A percentile compares a stretch with the other conserved stretches of the same genome.
Conservation (phyloP, 1,140 invertebrate genomes). For the Drosophila virilis region DNA sequence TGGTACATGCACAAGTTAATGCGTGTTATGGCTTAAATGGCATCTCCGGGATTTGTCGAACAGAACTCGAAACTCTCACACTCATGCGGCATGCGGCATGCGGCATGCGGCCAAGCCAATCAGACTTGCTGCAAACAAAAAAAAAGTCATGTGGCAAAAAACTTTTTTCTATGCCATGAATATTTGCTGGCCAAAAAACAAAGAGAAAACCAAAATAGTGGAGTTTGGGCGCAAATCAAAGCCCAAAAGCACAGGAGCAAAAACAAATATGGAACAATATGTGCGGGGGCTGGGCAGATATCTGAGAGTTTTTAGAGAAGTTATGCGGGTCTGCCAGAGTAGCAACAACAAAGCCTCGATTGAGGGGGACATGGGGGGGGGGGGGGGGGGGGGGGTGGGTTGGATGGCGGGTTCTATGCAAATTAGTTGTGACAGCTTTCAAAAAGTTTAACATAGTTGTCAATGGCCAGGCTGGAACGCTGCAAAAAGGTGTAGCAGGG, state of each 20-base stretch:
- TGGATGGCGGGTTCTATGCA: conserved; percentile 54
- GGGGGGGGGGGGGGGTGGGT: neutral
- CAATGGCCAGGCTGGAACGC: conserved; percentile 34
- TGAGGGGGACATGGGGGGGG: neutral
- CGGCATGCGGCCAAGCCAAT: neutral
- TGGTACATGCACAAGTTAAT: neutral
- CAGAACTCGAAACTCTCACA: neutral
- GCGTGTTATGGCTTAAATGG: neutral
- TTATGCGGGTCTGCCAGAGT: conserved; percentile 3
- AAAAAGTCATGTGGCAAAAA: neutral
- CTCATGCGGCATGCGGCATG: too few relatives aligned
- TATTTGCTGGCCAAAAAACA: conserved; percentile 8
- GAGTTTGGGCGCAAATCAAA: conserved; percentile 13
- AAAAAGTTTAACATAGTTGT: conserved; percentile 78
- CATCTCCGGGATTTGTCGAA: neutral
- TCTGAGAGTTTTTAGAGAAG: neutral
- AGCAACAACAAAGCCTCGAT: too few relatives aligned
- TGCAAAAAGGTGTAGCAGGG: neutral
- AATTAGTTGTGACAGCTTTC: conserved; percentile 82
- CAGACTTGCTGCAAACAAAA: conserved; percentile 3
- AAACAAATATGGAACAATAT: conserved; percentile 26
- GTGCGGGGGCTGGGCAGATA: neutral
- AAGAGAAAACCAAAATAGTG: neutral
- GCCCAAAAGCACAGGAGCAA: conserved; percentile 1
- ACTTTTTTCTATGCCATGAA: conserved; percentile 22